Conservation (phyloP, 2,797 vertebrate species). For the Prionace glauca region DNA sequence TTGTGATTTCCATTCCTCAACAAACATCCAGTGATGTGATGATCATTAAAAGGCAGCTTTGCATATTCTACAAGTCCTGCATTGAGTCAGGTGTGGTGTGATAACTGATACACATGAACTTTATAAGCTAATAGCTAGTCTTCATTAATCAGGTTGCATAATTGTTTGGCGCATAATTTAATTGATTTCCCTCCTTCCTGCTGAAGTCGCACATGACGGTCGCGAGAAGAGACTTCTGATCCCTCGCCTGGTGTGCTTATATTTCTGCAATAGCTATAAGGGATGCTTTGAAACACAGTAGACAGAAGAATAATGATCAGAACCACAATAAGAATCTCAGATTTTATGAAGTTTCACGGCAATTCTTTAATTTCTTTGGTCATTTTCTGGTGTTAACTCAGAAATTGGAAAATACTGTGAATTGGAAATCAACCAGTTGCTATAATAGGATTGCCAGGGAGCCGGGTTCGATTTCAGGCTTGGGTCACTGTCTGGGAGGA, state of each 20-base stretch:
- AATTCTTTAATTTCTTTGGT: not conserved
- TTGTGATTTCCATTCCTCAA: not conserved
- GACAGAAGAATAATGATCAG: not conserved
- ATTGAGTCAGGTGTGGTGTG: not conserved
- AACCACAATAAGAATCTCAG: not conserved
- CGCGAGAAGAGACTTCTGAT: not conserved
- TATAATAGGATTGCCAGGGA: not conserved
- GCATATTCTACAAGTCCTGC: not conserved
- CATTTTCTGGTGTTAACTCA: not conserved
- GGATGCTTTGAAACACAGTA: not conserved
- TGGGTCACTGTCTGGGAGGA: too few species aligned
- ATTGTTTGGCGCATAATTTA: not conserved
- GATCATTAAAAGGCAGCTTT: not conserved
- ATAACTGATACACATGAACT: not conserved
- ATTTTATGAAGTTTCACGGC: not conserved
- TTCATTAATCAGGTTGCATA: not conserved
- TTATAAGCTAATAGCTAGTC: not conserved
- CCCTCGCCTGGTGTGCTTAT: not conserved
- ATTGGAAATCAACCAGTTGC: not conserved
- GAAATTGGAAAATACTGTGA: not conserved
- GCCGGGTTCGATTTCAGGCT: too few species aligned
- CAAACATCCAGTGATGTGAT: not conserved
- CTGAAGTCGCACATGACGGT: not conserved
- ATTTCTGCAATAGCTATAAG: not conserved
- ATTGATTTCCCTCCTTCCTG: not conserved